Evolutionary conservation across 2,797 vertebrate genomes (phyloP), one percentile per base, ranked within the genome.

Genomic region (Molossus molossus): DNA sequence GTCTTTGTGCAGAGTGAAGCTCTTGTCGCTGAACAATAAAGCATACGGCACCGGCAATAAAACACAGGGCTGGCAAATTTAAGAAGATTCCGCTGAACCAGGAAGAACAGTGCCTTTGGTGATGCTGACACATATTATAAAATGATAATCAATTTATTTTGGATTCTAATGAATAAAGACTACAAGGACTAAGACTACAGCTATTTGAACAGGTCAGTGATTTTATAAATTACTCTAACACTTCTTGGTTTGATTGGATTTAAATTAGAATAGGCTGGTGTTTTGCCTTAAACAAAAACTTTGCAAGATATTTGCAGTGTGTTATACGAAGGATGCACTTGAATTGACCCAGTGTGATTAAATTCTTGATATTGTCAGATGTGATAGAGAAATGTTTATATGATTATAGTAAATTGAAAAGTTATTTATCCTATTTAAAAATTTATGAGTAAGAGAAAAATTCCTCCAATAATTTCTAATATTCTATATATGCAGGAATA

Each of bases 1-100:
- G 99, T 98, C 99, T 99, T 99, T 99, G 99, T 99, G 99, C 99
- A 98, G 98, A 98, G 98, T 96, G 97, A 98, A 98, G 98, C 99
- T 99, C 98, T 99, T 98, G 97, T 98, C 98, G 98, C 98, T 99
- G 99, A 99, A 99, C 99, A 99, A 99, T 99, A 99, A 99, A 99
- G 98, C 99, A 99, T 99, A 99, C 99, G 99, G 98, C 99, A 98
- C 98, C 97, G 97, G 98, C 99, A 99, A 98, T 99, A 98, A 98
- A 98, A 98, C 98, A 98, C 98, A 96, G 98, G 97, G 98, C 98
- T 99, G 98, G 98, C 98, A 99, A 99, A 99, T 98, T 97, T 97
- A 96, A 98, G 98, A 98, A 98, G 98, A 98, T 98, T 98, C 98
- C 97, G 50, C 97, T 96, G 98, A 98, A 96, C 97, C 97, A 94